phyloP scores from a whole-genome alignment of 2,888 invertebrate species.

The Geophilus truncorum region DNA sequence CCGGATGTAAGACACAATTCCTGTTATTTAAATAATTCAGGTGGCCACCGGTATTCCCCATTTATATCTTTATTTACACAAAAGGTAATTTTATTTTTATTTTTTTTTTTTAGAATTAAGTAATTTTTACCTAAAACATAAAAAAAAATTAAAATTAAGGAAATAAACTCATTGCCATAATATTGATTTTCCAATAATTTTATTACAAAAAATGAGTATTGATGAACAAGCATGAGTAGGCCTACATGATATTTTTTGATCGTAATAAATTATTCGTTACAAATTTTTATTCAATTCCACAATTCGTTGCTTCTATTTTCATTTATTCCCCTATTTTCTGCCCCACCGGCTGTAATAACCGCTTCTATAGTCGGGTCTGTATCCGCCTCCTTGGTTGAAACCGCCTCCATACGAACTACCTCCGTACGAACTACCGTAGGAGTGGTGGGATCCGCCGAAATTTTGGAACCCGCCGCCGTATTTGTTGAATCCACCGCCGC shows the following conservation, averaged over 20 bases:
- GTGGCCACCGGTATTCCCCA: too few species aligned
- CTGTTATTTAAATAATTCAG: too few species aligned
- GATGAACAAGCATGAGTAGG: neutral
- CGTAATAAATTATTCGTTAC: neutral
- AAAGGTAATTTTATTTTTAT: too few species aligned
- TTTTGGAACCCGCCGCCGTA: too few species aligned
- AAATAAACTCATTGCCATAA: neutral
- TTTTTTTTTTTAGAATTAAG: too few species aligned
- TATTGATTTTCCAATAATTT: neutral
- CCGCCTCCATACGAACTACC: neutral
- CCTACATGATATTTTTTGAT: neutral
- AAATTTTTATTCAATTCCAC: neutral
- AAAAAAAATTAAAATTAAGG: neutral
- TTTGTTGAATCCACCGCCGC: neutral
- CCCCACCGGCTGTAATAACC: neutral
- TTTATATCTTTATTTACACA: too few species aligned
- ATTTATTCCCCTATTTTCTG: neutral
- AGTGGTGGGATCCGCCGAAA: neutral
- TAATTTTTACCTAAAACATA: too few species aligned
- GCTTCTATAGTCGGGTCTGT: neutral
- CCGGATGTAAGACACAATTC: too few species aligned
- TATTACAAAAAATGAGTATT: neutral
- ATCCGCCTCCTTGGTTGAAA: neutral
- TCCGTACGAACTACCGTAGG: neutral
- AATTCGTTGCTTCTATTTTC: neutral